These are phyloP conservation scores for Eucidaris tribuloides DNA, from an alignment of 35 echinoderm and acorn worm species.

Conservation along the genomic window DNA sequence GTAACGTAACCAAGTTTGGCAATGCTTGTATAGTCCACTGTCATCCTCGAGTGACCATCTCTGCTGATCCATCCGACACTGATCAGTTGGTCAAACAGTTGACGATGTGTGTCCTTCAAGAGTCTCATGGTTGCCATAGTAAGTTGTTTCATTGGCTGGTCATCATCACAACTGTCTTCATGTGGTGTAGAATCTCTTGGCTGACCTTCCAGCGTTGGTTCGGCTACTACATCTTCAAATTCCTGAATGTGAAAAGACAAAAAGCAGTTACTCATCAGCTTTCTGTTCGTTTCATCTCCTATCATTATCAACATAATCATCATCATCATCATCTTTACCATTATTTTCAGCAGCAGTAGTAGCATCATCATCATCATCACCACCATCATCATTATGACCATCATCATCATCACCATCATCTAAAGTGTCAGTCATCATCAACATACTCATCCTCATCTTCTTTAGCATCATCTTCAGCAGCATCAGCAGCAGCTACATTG, in stretches of 20 bases:
- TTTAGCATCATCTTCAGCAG: too few species aligned
- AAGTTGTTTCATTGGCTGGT: background rate
- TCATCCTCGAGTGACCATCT: background rate
- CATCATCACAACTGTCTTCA: background rate
- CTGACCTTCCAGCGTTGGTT: conserved; percentile 56
- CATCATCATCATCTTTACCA: too few species aligned
- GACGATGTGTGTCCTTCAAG: conserved; percentile 36
- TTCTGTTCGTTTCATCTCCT: too few species aligned
- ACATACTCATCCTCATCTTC: too few species aligned
- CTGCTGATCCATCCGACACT: background rate
- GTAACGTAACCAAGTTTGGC: conserved; percentile 29
- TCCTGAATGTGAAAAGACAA: conserved; percentile 38
- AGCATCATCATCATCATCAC: too few species aligned
- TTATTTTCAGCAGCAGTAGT: too few species aligned
- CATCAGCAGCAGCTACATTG: too few species aligned
- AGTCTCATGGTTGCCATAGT: conserved; percentile 36
- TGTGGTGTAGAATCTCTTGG: background rate
- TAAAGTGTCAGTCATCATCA: too few species aligned
- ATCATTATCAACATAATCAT: too few species aligned
- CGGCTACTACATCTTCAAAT: conserved; percentile 62
- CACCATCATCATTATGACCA: too few species aligned
- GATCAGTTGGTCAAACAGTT: conserved; percentile 54
- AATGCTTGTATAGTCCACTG: background rate
- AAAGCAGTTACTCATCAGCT: too few species aligned
- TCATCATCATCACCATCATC: too few species aligned